These are phyloP conservation scores for Apamea crenata DNA, from an alignment of 2,888 invertebrate genomes.

Conservation along the genomic window DNA sequence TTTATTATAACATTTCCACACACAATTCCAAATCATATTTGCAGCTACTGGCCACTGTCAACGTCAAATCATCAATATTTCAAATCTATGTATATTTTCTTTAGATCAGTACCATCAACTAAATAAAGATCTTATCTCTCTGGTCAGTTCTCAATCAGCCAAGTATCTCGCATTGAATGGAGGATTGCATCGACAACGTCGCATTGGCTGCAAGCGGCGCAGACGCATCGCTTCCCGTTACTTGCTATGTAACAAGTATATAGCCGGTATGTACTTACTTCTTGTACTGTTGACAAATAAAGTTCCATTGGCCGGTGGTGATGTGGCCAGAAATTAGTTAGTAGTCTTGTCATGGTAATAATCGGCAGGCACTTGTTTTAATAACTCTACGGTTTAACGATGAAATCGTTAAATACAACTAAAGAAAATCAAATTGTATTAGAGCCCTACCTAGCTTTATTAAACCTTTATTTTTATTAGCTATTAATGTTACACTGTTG, in stretches of 20 bases:
- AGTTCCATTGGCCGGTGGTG: constrained; percentile 8
- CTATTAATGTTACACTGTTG: too few species aligned
- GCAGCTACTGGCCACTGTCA: neutral
- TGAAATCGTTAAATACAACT: neutral
- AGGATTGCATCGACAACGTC: constrained; percentile 73
- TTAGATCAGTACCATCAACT: neutral
- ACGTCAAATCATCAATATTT: constrained; percentile 14
- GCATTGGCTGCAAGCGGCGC: constrained; percentile 67
- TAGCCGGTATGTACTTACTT: constrained; percentile 59
- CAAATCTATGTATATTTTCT: neutral
- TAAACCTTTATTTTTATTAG: too few species aligned
- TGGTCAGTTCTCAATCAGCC: constrained; percentile 52
- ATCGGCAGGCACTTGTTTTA: neutral
- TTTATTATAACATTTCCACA: too few species aligned
- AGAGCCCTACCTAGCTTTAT: neutral
- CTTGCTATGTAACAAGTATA: constrained; percentile 75
- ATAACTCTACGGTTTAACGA: neutral
- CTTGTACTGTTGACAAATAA: constrained; percentile 53
- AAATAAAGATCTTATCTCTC: constrained; percentile 46
- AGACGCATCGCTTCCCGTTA: constrained; percentile 85
- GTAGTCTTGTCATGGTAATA: neutral
- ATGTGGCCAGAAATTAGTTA: neutral
- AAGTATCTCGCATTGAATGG: constrained; percentile 67
- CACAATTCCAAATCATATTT: neutral
- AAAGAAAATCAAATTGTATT: neutral